A percentile compares a stretch with the other conserved stretches of the same genome.
Evolutionary conservation across 2,797 vertebrate genomes (phyloP).

Genomic region (Fundulus diaphanus): DNA sequence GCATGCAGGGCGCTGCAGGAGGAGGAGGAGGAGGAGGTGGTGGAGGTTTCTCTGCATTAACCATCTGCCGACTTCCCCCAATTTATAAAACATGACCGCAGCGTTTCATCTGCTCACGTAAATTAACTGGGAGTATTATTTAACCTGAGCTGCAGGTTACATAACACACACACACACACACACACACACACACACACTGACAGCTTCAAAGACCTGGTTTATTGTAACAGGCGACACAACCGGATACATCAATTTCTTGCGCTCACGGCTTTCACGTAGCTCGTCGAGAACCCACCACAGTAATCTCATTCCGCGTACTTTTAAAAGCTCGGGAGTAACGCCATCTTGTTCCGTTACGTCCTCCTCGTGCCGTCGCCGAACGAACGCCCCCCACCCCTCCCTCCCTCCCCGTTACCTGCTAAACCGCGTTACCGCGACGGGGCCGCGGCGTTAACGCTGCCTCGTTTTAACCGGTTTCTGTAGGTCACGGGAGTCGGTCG

Average conservation of each 20-base stretch:
- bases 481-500: background rate
- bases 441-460: background rate
- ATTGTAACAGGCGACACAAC: constrained; percentile 14
- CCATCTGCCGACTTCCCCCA: constrained; percentile 76
- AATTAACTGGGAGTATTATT: constrained; percentile 35
- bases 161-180: constrained; percentile 29
- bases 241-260: background rate
- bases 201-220: constrained; percentile 11
- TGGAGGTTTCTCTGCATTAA: constrained; percentile 32
- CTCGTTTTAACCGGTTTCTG: background rate
- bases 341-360: constrained; percentile 37
- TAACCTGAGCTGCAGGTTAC: constrained; percentile 48
- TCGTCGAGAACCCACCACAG: background rate
- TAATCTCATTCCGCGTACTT: constrained; percentile 21
- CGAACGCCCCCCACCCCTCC: no score
- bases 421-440: constrained; percentile 7
- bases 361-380: background rate
- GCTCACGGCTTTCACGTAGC: background rate
- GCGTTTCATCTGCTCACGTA: constrained; percentile 18
- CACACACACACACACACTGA: constrained; percentile 22
- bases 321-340: constrained; percentile 25
- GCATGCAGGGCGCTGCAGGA: constrained; percentile 18
- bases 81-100: constrained; percentile 52
- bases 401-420: background rate
- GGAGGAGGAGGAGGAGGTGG: background rate